phyloP scores from a whole-genome alignment of 2,113 vertebrate species.

The Proterorhinus semilunaris region DNA sequence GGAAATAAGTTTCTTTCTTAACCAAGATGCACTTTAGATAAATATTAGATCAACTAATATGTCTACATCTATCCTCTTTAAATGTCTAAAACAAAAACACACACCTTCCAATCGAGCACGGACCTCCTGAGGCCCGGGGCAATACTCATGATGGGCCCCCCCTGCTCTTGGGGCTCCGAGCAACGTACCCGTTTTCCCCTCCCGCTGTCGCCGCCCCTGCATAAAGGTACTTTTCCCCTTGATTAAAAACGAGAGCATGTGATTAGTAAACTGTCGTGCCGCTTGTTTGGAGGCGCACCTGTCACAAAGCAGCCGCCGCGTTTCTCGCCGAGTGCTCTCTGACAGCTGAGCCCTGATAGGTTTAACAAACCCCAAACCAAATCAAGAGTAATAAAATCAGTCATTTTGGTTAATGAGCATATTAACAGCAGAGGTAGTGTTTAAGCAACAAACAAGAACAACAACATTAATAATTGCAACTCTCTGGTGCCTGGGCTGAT shows the following conservation, averaged over 20 bases:
- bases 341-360: constrained; percentile 69
- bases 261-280: neutral
- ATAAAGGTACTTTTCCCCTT: neutral
- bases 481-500: constrained; percentile 80
- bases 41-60: too few relatives aligned
- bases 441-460: constrained; percentile 82
- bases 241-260: neutral
- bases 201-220: too few relatives aligned
- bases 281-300: constrained; percentile 20
- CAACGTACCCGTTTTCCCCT: too few relatives aligned
- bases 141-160: too few relatives aligned
- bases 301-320: constrained; percentile 20
- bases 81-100: too few relatives aligned
- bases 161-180: too few relatives aligned
- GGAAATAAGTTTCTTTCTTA: too few relatives aligned
- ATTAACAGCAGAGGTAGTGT: constrained; percentile 82
- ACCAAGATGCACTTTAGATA: too few relatives aligned
- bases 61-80: too few relatives aligned
- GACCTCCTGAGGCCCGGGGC: too few relatives aligned
- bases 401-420: constrained; percentile 84
- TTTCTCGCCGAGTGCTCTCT: constrained; percentile 62
- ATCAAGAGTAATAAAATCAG: constrained; percentile 82
- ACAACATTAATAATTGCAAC: constrained; percentile 83
- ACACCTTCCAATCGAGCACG: too few relatives aligned
- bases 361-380: constrained; percentile 80